Evolutionary conservation across 2,888 invertebrate genomes (phyloP), one percentile per base, ranked within the genome.

Genomic region (Diaphora mendica): DNA sequence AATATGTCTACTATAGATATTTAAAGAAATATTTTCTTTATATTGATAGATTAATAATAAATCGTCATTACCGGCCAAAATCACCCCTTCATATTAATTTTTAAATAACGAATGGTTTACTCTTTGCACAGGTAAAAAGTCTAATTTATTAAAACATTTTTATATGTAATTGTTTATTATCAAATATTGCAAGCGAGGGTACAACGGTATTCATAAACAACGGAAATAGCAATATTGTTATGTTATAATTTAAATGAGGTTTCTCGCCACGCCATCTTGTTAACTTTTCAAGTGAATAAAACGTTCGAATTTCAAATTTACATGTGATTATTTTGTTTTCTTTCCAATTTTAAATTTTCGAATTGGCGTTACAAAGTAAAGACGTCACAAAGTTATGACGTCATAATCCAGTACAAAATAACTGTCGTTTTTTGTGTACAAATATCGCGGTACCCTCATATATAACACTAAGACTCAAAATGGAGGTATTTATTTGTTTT

Each of bases 401-500:
- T 30, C 44, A 67, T n/a, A 62, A 62, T 62, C 3, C 17, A 62
- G 62, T 62, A 62, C n/a, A 48, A 26, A 44, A 66, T 3, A 4
- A 44, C 23, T 26, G 44, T 17, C 26, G 17, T 39, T 23, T 8
- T 9, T 15, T 26, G 71, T 15, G 62, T 79, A 76, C 73, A 70
- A 83, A 70, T 74, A 74, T 26, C 42, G 59, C 9, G 3, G 33
- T 42, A 33, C 33, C 17, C 44, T 73, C 76, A 69, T 76, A 42
- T 48, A 74, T 77, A 77, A 83, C 70, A 75, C 83, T 85, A 84
- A 75, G 81, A 83, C 79, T 83, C 82, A 80, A 85, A 83, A 78
- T 72, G 76, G 85, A 85, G 83, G 85, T 84, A 85, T 85, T 82
- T 77, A 80, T 78, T 85, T 83, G 73, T 74, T 83, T 83, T 83